phyloP scores from a whole-genome alignment of 2,113 vertebrate genomes.

The Emydocephalus ijimae region DNA sequence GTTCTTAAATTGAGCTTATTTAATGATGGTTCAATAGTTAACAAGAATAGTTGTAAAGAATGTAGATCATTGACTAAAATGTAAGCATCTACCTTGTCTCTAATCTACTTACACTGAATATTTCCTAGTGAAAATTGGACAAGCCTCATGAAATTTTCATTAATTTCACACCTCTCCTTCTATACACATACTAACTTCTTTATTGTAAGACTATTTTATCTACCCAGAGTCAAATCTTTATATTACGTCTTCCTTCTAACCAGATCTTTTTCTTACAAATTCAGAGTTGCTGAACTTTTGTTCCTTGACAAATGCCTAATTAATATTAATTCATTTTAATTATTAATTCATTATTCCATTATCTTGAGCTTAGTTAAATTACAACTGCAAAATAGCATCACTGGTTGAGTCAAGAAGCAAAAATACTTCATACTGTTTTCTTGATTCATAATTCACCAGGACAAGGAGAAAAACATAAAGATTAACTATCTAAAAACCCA shows the following conservation, averaged over 20 bases:
- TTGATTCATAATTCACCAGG: neutral
- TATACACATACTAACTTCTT: conserved; percentile 9
- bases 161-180: neutral
- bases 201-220: neutral
- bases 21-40: neutral
- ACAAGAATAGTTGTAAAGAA: neutral
- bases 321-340: neutral
- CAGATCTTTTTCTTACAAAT: neutral
- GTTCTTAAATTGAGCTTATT: neutral
- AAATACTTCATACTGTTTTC: neutral
- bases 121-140: neutral
- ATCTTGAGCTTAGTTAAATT: neutral
- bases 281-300: neutral
- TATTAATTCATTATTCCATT: neutral
- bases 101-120: neutral
- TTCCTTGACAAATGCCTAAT: neutral
- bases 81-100: neutral
- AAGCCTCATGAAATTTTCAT: neutral
- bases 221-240: accelerated
- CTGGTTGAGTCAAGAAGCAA: neutral
- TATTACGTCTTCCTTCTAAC: neutral
- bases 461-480: neutral
- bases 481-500: neutral
- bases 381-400: neutral
- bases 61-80: neutral